These are phyloP conservation scores for Manis pentadactyla DNA, from an alignment of 2,797 vertebrate species.

Conservation along the genomic window DNA sequence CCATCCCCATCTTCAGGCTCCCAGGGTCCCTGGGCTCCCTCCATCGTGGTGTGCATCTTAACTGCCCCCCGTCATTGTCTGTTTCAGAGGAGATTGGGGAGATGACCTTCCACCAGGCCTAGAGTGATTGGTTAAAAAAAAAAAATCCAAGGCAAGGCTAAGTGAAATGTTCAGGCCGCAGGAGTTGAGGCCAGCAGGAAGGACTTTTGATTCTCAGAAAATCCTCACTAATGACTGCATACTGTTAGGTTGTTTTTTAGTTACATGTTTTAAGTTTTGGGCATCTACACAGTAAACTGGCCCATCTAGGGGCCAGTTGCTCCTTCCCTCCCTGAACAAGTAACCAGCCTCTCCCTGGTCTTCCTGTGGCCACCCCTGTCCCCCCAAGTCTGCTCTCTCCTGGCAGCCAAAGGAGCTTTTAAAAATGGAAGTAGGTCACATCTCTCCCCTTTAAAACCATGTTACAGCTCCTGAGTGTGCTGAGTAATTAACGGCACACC, in stretches of 20 bases:
- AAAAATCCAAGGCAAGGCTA: background rate
- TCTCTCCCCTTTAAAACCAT: background rate
- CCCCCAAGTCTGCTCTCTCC: background rate
- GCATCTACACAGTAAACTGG: background rate
- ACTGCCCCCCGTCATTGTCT: background rate
- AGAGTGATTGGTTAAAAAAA: no score
- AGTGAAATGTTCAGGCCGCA: background rate
- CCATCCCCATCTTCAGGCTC: background rate
- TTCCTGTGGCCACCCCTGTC: background rate
- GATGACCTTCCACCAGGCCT: background rate
- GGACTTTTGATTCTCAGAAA: constrained; percentile 38
- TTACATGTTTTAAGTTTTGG: background rate
- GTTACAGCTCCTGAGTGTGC: background rate
- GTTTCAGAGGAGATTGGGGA: background rate
- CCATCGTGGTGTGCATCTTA: background rate
- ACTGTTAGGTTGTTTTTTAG: background rate
- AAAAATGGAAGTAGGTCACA: background rate
- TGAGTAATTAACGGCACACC: background rate
- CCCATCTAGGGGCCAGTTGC: background rate
- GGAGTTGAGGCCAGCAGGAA: background rate
- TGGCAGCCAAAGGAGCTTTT: background rate
- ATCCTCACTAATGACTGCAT: background rate
- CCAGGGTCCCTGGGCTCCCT: background rate
- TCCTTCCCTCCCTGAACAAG: background rate
- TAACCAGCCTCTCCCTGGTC: background rate